Evolutionary conservation across 2,113 vertebrate genomes (phyloP).

Genomic region (Phrynocephalus versicolor): DNA sequence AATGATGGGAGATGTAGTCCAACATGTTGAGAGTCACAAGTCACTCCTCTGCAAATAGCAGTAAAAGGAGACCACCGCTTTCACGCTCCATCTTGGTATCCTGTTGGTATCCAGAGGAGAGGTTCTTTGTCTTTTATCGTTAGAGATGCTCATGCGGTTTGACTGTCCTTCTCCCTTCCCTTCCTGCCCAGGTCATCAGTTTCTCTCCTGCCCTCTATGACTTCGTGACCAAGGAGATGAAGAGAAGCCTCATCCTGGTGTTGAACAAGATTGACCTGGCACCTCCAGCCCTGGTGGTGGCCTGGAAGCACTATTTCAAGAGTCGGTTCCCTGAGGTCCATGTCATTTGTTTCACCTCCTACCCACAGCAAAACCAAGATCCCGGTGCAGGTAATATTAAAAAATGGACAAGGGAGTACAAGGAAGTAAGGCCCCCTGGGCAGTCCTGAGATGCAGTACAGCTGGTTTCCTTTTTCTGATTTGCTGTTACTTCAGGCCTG

Average conservation of each 20-base stretch:
- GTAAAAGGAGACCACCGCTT: background rate
- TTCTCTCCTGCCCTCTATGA: conserved; percentile 87
- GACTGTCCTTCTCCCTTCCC: background rate
- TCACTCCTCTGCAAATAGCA: background rate
- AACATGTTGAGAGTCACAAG: background rate
- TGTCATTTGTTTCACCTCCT: conserved; percentile 87
- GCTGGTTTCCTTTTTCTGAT: too few species aligned
- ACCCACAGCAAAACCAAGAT: conserved; percentile 67
- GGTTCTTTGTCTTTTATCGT: background rate
- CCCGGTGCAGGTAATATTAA: conserved; percentile 54
- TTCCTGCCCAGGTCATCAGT: conserved; percentile 80
- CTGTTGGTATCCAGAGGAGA: background rate
- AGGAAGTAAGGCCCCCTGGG: too few species aligned
- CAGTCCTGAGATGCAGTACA: background rate
- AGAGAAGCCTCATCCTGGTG: conserved; percentile 84
- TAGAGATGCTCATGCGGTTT: background rate
- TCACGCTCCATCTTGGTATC: background rate
- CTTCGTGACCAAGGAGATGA: conserved; percentile 83
- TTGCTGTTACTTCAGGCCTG: too few species aligned
- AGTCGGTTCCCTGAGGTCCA: conserved; percentile 83
- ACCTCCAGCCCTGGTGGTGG: conserved; percentile 81
- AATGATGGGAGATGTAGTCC: background rate
- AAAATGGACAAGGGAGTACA: too few species aligned
- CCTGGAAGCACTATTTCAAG: conserved; percentile 91
- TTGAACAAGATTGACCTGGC: conserved; percentile 91